phyloP scores from a whole-genome alignment of 2,113 vertebrate species.

The Syngnathus scovelli region DNA sequence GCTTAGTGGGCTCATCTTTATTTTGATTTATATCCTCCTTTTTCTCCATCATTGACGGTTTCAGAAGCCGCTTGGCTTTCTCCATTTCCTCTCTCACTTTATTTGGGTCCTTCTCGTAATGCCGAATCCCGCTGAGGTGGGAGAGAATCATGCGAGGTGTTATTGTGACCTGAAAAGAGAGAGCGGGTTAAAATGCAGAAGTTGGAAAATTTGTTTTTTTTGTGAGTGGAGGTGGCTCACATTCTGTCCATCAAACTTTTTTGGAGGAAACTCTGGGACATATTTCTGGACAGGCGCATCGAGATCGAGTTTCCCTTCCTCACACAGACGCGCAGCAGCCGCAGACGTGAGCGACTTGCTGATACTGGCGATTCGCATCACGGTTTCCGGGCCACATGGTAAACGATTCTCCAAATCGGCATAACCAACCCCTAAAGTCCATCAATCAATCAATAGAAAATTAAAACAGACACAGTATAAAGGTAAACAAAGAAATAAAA shows the following conservation, averaged over 20 bases:
- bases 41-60: slow-evolving; percentile 56
- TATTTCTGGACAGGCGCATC: slow-evolving; percentile 91
- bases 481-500: background rate
- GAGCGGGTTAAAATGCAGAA: background rate
- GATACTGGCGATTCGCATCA: slow-evolving; percentile 95
- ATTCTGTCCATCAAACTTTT: slow-evolving; percentile 85
- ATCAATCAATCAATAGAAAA: background rate
- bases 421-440: slow-evolving; percentile 80
- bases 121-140: slow-evolving; percentile 93
- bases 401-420: slow-evolving; percentile 93
- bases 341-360: slow-evolving; percentile 92
- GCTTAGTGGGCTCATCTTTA: slow-evolving; percentile 41
- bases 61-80: slow-evolving; percentile 76
- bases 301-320: slow-evolving; percentile 86
- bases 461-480: background rate
- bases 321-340: slow-evolving; percentile 85
- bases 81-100: slow-evolving; percentile 83
- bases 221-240: slow-evolving; percentile 63
- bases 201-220: background rate
- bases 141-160: slow-evolving; percentile 87
- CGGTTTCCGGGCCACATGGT: slow-evolving; percentile 77
- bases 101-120: slow-evolving; percentile 89
- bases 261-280: slow-evolving; percentile 92
- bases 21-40: slow-evolving; percentile 50
- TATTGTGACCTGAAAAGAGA: slow-evolving; percentile 78